A percentile compares a stretch with the other conserved stretches of the same genome.
These are phyloP conservation scores for Holothuria leucospilota DNA, from an alignment of 53 echinoderm and acorn worm genomes.

Conservation along the genomic window DNA sequence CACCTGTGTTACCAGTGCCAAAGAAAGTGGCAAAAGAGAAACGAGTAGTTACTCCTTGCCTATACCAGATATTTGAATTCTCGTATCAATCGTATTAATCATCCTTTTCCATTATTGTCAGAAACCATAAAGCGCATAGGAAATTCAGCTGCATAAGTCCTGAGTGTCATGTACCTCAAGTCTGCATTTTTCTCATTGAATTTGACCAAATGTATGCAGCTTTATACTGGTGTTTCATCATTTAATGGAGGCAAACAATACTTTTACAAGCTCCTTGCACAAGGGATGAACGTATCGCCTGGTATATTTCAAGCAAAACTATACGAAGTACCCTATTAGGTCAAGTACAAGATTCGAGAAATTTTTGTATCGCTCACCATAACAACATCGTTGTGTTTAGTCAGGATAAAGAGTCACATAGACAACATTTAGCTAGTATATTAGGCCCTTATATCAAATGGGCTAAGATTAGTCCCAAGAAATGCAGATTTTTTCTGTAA, in stretches of 20 bases:
- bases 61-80: constrained; percentile 53
- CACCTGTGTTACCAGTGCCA: constrained; percentile 45
- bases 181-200: constrained; percentile 52
- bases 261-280: constrained; percentile 55
- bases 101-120: too few relatives aligned
- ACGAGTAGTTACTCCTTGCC: constrained; percentile 59
- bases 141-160: constrained; percentile 38
- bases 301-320: constrained; percentile 53
- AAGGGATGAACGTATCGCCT: constrained; percentile 54
- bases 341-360: constrained; percentile 22
- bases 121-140: too few relatives aligned
- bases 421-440: constrained; percentile 31
- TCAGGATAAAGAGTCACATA: constrained; percentile 39
- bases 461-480: constrained; percentile 31
- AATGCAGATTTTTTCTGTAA: constrained; percentile 30
- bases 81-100: constrained; percentile 32
- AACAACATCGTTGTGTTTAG: too few relatives aligned
- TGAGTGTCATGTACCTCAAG: constrained; percentile 58
- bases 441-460: constrained; percentile 13
- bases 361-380: too few relatives aligned
- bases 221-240: constrained; percentile 54
- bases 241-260: constrained; percentile 63
- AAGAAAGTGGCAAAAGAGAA: too few relatives aligned
- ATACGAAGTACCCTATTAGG: constrained; percentile 37
- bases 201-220: too few relatives aligned